Base-by-base conservation (phyloP, 2,888 invertebrate species). In the Eristalinus sepulchralis region DNA sequence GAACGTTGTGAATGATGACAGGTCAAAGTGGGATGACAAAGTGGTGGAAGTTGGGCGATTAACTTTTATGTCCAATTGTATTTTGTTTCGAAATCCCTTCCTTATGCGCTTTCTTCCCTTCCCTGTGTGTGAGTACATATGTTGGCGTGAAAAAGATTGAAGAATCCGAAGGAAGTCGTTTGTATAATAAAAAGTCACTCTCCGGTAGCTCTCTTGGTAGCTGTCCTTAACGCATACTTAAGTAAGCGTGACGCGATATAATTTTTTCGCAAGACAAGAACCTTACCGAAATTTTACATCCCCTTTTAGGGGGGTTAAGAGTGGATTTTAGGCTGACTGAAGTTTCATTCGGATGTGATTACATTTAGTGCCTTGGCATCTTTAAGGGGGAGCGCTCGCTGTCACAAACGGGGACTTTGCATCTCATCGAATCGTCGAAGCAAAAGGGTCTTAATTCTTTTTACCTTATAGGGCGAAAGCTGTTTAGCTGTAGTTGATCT, bases 1-100 rank as follows among this genome's bases (percentile, higher is more conserved):
- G 22, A 60, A 63, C 34, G 67, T 34, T 72, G 55, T 70, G 70
- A 72, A 72, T 59, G 53, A 79, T 72, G 64, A 66, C 79, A 59
- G 64, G 79, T 66, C 80, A 72, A 60, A 73, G 72, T 55, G 31
- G 71, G 59, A 79, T 79, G 72, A 79, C 66, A 72, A 66, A 67
- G 39, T 71, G 17, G 47, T 47, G 55, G 36, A 70, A 27, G 70
- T 64, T 22, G 24, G 64, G 17, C 71, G 78, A 79, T 79, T 79
- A 72, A 79, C 71, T 76, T 79, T 79, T 60, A 71, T 66, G 36
- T 64, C 71, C 71, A 31, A 24, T 71, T 70, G 63, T 55, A 39
- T 47, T 39, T 39, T 47, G 17, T 17, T 47, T 47, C 17, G 17
- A 8, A 47, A 47, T 47, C 47, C 47, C 17, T 47, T 6, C 47